A percentile compares a stretch with the other conserved stretches of the same genome.
phyloP scores from a whole-genome alignment of 2,797 vertebrate genomes.

The Fistularia commersonii region DNA sequence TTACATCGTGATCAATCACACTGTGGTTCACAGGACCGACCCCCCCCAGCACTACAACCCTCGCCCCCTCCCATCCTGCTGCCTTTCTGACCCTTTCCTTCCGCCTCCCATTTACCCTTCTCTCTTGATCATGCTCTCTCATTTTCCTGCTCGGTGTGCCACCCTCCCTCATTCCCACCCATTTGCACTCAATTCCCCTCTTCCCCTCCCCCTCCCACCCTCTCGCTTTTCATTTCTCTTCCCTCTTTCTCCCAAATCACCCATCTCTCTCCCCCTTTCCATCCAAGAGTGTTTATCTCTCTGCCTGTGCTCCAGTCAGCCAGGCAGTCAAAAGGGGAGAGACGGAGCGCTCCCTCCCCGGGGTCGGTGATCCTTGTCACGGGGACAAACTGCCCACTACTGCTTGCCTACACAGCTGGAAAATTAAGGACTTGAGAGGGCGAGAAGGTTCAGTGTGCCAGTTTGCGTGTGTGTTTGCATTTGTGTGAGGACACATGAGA shows the following conservation, averaged over 20 bases:
- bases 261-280: slow-evolving; percentile 17
- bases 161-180: slow-evolving; percentile 27
- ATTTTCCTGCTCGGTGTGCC: slow-evolving; percentile 21
- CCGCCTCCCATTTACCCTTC: slow-evolving; percentile 33
- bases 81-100: slow-evolving; percentile 37
- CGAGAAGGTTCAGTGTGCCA: slow-evolving; percentile 38
- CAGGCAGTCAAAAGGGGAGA: slow-evolving; percentile 26
- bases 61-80: slow-evolving; percentile 33
- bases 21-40: slow-evolving; percentile 41
- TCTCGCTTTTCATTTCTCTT: slow-evolving; percentile 12
- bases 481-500: slow-evolving; percentile 19
- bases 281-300: slow-evolving; percentile 48
- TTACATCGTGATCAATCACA: slow-evolving; percentile 66
- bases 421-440: slow-evolving; percentile 64
- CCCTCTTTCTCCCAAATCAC: slow-evolving; percentile 12
- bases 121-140: slow-evolving; percentile 28
- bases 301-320: slow-evolving; percentile 35
- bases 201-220: slow-evolving; percentile 1
- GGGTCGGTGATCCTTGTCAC: slow-evolving; percentile 63
- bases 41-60: slow-evolving; percentile 4
- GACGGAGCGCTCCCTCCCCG: slow-evolving; percentile 41
- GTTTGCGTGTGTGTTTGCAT: slow-evolving; percentile 9
- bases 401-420: slow-evolving; percentile 67
- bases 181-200: slow-evolving; percentile 19
- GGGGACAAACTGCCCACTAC: slow-evolving; percentile 63